Percentiles rank a stretch among this genome's conserved stretches.
Conservation (phyloP, 2,888 invertebrate species). For the Temnothorax rugatulus region DNA sequence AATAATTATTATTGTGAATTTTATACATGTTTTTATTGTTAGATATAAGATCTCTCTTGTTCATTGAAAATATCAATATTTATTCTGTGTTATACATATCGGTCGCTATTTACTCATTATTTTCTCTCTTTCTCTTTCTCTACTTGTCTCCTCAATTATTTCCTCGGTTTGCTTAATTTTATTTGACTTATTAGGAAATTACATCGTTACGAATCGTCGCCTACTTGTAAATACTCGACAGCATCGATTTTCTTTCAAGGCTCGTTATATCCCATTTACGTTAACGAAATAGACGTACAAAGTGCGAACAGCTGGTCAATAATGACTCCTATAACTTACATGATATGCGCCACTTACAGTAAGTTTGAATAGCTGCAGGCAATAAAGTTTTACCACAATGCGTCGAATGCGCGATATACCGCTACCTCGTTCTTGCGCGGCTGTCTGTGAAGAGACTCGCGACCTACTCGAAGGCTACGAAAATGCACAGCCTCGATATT, state of each 20-base stretch:
- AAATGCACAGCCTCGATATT: constrained; percentile 11
- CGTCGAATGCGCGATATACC: background rate
- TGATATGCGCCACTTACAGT: background rate
- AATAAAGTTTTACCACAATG: constrained; percentile 25
- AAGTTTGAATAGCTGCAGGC: constrained; percentile 14
- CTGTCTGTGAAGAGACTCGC: background rate
- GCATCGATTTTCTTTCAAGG: constrained; percentile 4
- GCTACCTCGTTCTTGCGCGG: constrained; percentile 6
- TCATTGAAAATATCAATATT: background rate
- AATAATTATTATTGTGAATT: background rate
- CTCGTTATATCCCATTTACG: constrained; percentile 10
- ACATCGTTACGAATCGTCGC: background rate
- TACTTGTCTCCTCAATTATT: background rate
- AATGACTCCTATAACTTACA: constrained; percentile 15
- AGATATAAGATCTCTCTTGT: background rate
- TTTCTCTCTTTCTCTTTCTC: background rate
- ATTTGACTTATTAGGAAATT: background rate
- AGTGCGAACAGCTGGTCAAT: constrained; percentile 1
- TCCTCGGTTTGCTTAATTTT: background rate
- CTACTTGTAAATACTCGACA: background rate
- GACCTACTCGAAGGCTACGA: constrained; percentile 6
- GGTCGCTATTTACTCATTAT: background rate
- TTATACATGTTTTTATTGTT: background rate
- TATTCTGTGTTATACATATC: background rate
- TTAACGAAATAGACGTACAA: background rate